A percentile compares a stretch with the other conserved stretches of the same genome.
Evolutionary conservation across 2,888 invertebrate genomes (phyloP).

Genomic region (Bellardia bayeri): DNA sequence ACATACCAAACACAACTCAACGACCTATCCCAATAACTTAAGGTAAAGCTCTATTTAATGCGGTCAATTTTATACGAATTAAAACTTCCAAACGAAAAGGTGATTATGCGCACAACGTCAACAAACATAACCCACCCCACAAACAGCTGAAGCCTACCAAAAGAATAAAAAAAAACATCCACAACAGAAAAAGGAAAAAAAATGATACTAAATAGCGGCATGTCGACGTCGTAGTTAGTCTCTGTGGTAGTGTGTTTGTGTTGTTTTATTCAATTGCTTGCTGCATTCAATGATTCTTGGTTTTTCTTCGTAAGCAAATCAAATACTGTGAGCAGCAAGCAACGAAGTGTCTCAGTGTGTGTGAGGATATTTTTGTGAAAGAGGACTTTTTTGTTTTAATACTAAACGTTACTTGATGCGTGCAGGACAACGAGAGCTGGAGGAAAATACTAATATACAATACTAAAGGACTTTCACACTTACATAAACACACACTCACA

Average conservation of each 20-base stretch:
- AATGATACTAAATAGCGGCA: slow-evolving; percentile 64
- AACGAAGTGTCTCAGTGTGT: slow-evolving; percentile 15
- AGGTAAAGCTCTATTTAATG: slow-evolving; percentile 46
- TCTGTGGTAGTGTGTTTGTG: not conserved
- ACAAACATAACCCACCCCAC: slow-evolving; percentile 64
- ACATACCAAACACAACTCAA: not conserved
- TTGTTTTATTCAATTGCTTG: slow-evolving; percentile 47
- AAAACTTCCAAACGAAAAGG: slow-evolving; percentile 52
- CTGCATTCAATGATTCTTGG: slow-evolving; percentile 54
- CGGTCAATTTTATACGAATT: slow-evolving; percentile 30
- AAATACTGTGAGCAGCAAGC: slow-evolving; percentile 4
- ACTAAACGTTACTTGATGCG: slow-evolving; percentile 67
- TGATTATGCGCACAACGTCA: slow-evolving; percentile 57
- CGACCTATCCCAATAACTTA: slow-evolving; percentile 62
- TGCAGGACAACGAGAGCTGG: slow-evolving; percentile 47
- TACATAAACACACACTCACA: not conserved
- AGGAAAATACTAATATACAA: not conserved
- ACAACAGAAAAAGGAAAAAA: not conserved
- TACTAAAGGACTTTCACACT: not conserved
- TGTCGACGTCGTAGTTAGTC: slow-evolving; percentile 59
- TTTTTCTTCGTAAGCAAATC: not conserved
- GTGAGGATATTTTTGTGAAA: not conserved
- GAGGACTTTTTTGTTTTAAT: slow-evolving; percentile 45
- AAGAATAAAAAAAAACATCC: slow-evolving; percentile 2
- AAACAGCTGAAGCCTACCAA: slow-evolving; percentile 22